These are phyloP conservation scores for Poecilia latipinna DNA, from an alignment of 2,113 vertebrate genomes.

Conservation along the genomic window DNA sequence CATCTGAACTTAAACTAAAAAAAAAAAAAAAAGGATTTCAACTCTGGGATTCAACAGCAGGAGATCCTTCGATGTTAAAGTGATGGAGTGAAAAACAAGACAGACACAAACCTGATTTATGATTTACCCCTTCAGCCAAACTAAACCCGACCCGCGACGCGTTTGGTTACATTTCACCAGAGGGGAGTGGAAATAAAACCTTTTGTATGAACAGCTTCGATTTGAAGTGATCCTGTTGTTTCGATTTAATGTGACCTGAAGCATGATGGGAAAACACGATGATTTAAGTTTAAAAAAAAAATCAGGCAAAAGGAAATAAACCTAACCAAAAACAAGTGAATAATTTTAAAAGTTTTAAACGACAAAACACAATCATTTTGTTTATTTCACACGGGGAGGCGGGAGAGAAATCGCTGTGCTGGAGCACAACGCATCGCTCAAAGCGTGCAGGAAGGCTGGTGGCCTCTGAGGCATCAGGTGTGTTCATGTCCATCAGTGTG, in stretches of 20 bases:
- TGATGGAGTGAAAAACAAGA: not conserved
- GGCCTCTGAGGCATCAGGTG: slow-evolving; percentile 58
- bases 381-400: not conserved
- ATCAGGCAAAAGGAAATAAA: slow-evolving; percentile 1
- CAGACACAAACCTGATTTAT: not conserved
- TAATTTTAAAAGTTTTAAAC: not conserved
- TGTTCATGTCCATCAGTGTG: slow-evolving; percentile 24
- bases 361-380: not conserved
- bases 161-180: not conserved
- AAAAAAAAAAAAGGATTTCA: not conserved
- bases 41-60: not conserved
- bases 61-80: not conserved
- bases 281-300: not conserved
- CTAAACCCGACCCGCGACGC: not conserved
- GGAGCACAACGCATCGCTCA: slow-evolving; percentile 2
- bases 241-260: not conserved
- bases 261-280: not conserved
- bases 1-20: not conserved
- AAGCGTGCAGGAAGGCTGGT: not conserved
- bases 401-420: not conserved
- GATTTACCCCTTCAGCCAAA: not conserved
- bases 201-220: not conserved
- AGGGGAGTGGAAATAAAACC: not conserved
- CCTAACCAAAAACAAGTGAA: not conserved
- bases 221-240: not conserved